A percentile compares a stretch with the other conserved stretches of the same genome.
Evolutionary conservation across 1,140 invertebrate genomes (phyloP).

Genomic region (Araneus ventricosus): DNA sequence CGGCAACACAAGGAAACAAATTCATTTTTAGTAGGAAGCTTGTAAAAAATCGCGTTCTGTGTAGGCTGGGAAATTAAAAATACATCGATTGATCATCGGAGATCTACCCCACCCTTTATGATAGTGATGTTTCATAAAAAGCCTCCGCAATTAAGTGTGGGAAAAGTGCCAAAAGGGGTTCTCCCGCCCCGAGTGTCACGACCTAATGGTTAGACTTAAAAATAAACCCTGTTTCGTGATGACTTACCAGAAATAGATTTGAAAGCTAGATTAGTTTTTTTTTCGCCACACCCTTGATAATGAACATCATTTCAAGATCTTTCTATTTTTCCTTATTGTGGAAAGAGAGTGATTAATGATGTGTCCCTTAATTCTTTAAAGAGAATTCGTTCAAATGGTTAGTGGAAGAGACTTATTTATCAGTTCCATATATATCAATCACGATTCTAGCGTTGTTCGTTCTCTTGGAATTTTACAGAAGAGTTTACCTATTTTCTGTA

Average conservation of each 20-base stretch:
- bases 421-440: not conserved
- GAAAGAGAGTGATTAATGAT: slow-evolving; percentile 18
- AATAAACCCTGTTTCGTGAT: slow-evolving; percentile 48
- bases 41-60: not conserved
- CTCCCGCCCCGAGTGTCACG: slow-evolving; percentile 7
- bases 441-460: not conserved
- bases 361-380: not conserved
- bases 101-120: slow-evolving; percentile 5
- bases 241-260: slow-evolving; percentile 51
- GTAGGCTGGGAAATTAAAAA: not conserved
- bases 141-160: slow-evolving; percentile 6
- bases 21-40: no score
- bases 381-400: slow-evolving; percentile 24
- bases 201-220: slow-evolving; percentile 50
- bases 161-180: slow-evolving; percentile 24
- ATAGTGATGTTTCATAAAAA: slow-evolving; percentile 23
- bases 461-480: not conserved
- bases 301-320: slow-evolving; percentile 18
- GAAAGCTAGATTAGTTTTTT: slow-evolving; percentile 39
- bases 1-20: no score
- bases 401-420: not conserved
- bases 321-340: slow-evolving; percentile 32
- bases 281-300: slow-evolving; percentile 48
- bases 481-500: no score
- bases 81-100: not conserved